These are phyloP conservation scores for Merodon equestris DNA, from an alignment of 2,888 invertebrate genomes.

Conservation along the genomic window DNA sequence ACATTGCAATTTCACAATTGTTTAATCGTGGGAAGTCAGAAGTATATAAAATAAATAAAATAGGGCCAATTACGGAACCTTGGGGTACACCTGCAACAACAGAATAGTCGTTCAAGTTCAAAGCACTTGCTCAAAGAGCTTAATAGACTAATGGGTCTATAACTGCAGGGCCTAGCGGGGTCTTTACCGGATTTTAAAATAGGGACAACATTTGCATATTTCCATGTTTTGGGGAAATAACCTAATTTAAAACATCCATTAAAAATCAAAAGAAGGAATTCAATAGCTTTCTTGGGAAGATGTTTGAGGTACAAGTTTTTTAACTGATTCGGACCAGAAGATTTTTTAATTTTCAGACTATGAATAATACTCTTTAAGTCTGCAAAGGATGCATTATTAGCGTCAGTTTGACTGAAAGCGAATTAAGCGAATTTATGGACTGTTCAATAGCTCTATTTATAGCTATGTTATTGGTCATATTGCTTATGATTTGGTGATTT, in stretches of 20 bases:
- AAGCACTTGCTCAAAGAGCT: constrained; percentile 1
- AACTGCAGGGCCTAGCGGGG: background rate
- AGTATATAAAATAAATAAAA: constrained; percentile 67
- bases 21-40: constrained; percentile 58
- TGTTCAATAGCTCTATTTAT: background rate
- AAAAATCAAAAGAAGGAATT: constrained; percentile 9
- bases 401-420: background rate
- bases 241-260: constrained; percentile 20
- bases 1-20: constrained; percentile 40
- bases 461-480: background rate
- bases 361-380: background rate
- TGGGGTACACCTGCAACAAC: constrained; percentile 18
- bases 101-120: background rate
- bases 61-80: constrained; percentile 47
- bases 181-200: constrained; percentile 19
- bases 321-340: background rate
- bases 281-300: constrained; percentile 14
- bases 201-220: constrained; percentile 15
- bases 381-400: background rate
- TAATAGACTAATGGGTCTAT: constrained; percentile 18
- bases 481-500: background rate
- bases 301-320: constrained; percentile 1
- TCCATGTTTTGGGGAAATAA: constrained; percentile 23
- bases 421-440: background rate
- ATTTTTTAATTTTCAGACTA: background rate